Evolutionary conservation across 2,113 vertebrate species (phyloP).

Genomic region (Gila orcuttii): DNA sequence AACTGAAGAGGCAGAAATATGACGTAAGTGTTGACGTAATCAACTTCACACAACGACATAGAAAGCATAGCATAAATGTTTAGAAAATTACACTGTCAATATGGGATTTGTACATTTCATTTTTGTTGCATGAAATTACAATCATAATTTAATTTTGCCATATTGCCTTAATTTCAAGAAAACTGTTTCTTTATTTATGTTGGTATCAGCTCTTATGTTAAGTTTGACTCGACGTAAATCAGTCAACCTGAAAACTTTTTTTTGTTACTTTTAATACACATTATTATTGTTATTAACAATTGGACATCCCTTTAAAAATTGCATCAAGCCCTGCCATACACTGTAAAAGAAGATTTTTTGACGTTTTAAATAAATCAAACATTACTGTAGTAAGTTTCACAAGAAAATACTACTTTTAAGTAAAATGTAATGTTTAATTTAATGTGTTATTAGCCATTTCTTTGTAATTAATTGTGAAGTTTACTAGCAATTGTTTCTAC

Average conservation of each 20-base stretch:
- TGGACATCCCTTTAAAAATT: not conserved
- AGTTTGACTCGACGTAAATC: not conserved
- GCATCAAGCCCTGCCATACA: not conserved
- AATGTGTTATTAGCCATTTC: no score
- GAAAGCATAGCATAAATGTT: not conserved
- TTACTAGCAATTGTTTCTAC: no score
- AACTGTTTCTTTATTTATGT: not conserved
- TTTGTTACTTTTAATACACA: not conserved
- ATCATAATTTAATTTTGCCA: not conserved
- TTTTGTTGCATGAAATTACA: not conserved
- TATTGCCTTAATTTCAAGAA: not conserved
- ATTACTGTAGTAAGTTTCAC: no score
- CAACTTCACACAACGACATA: not conserved
- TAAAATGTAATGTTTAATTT: no score
- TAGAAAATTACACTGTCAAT: not conserved
- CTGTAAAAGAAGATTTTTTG: no score
- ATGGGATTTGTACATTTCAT: not conserved
- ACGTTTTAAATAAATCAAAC: no score
- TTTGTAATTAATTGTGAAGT: no score
- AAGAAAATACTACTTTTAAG: no score
- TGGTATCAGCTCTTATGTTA: not conserved
- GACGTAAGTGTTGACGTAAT: slow-evolving; percentile 77
- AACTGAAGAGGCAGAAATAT: slow-evolving; percentile 91
- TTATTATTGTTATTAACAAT: not conserved
- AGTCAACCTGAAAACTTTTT: not conserved